These are phyloP conservation scores for Agelaius tricolor DNA, from an alignment of 2,113 vertebrate species.

Conservation along the genomic window DNA sequence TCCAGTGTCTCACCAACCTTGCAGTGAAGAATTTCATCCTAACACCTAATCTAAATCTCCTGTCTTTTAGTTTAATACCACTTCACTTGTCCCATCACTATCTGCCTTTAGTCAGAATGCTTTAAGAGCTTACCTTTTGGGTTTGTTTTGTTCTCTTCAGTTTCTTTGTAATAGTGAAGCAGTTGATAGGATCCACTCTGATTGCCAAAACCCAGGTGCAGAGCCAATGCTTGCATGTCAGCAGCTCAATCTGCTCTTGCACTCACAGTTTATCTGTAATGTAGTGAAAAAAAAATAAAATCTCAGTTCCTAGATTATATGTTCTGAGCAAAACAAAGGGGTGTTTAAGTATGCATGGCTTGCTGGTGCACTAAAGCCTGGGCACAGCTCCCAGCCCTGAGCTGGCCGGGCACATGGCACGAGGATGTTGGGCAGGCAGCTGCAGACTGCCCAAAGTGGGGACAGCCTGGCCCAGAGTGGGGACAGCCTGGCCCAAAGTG, in stretches of 20 bases:
- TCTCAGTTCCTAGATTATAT: not conserved
- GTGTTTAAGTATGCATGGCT: not conserved
- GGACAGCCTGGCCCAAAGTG: fast-evolving
- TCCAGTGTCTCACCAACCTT: not conserved
- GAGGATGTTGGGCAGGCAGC: not conserved
- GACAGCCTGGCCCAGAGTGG: too few relatives aligned
- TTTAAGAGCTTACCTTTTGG: not conserved
- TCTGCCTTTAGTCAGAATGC: not conserved
- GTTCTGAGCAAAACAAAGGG: not conserved
- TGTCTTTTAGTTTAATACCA: not conserved
- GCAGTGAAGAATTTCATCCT: not conserved
- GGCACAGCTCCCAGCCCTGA: not conserved
- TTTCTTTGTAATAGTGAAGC: not conserved
- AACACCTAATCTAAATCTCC: not conserved
- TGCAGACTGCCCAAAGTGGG: fast-evolving
- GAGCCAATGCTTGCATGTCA: not conserved
- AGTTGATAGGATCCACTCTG: fast-evolving
- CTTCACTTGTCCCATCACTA: not conserved
- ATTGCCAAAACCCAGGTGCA: not conserved
- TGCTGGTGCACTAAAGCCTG: fast-evolving
- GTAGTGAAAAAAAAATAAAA: not conserved
- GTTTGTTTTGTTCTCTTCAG: not conserved
- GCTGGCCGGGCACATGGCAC: fast-evolving
- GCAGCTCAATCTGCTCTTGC: not conserved
- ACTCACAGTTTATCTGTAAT: not conserved